Evolutionary conservation across 1,140 invertebrate genomes (phyloP).

Genomic region (Trachelipus rathkii): DNA sequence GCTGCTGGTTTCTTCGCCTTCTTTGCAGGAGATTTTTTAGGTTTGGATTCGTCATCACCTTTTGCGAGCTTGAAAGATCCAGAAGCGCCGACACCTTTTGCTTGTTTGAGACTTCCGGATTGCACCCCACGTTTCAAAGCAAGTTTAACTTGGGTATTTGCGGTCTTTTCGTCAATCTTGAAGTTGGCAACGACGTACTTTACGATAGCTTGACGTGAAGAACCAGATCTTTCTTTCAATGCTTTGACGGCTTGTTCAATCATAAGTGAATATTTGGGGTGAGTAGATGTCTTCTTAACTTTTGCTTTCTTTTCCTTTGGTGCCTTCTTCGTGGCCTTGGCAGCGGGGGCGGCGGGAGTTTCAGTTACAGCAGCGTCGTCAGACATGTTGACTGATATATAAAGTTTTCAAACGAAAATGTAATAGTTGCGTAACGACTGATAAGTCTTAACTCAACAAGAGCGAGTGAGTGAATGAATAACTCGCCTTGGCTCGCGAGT

Average conservation of each 20-base stretch:
- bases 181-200: conserved; percentile 49
- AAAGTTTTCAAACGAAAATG: no score
- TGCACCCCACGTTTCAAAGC: conserved; percentile 45
- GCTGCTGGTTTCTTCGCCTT: conserved; percentile 44
- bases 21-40: conserved; percentile 26
- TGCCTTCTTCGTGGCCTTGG: conserved; percentile 11
- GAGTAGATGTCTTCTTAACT: conserved; percentile 36
- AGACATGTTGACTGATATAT: conserved; percentile 7
- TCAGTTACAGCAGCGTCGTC: conserved; percentile 18
- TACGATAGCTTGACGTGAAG: conserved; percentile 48
- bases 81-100: conserved; percentile 46
- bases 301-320: conserved; percentile 3
- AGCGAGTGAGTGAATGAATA: background rate
- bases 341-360: background rate
- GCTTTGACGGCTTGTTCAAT: conserved; percentile 46
- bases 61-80: conserved; percentile 45
- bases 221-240: conserved; percentile 48
- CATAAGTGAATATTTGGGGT: conserved; percentile 49
- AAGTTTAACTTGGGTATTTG: conserved; percentile 23
- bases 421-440: background rate
- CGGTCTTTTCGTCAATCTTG: conserved; percentile 44
- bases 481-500: background rate
- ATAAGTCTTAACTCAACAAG: background rate
- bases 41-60: conserved; percentile 26
- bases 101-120: conserved; percentile 45